These are phyloP conservation scores for Cyanistes caeruleus DNA, from an alignment of 2,113 vertebrate genomes.

Conservation along the genomic window DNA sequence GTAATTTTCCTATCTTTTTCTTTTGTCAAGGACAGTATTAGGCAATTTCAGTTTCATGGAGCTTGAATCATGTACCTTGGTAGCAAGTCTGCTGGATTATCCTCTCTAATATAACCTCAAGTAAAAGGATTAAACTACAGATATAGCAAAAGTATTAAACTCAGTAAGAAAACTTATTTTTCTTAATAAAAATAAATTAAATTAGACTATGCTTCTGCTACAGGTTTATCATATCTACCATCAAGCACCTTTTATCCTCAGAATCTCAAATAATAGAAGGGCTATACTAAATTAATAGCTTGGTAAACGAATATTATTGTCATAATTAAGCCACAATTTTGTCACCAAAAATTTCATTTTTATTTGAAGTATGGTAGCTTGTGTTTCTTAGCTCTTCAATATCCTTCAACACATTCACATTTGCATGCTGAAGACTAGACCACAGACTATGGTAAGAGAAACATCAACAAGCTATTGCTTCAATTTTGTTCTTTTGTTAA, in stretches of 20 bases:
- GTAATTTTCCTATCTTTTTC: neutral
- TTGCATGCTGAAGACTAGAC: neutral
- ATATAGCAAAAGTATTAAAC: neutral
- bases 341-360: neutral
- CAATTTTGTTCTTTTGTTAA: neutral
- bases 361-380: neutral
- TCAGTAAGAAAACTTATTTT: neutral
- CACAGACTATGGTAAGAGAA: neutral
- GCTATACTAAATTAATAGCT: slow-evolving; percentile 31
- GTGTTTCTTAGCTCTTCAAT: neutral
- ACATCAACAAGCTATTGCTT: neutral
- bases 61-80: neutral
- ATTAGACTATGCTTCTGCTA: neutral
- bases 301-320: neutral
- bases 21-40: neutral
- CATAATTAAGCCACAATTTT: slow-evolving; percentile 24
- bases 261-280: slow-evolving; percentile 19
- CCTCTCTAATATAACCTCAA: neutral
- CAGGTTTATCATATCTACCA: neutral
- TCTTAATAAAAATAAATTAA: neutral
- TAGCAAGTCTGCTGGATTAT: neutral
- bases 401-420: neutral
- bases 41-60: neutral
- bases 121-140: neutral
- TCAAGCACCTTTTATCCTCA: slow-evolving; percentile 5